Evolutionary conservation across 2,888 invertebrate genomes (phyloP), one percentile per base, ranked within the genome.

Genomic region (Willowsia nigromaculata): DNA sequence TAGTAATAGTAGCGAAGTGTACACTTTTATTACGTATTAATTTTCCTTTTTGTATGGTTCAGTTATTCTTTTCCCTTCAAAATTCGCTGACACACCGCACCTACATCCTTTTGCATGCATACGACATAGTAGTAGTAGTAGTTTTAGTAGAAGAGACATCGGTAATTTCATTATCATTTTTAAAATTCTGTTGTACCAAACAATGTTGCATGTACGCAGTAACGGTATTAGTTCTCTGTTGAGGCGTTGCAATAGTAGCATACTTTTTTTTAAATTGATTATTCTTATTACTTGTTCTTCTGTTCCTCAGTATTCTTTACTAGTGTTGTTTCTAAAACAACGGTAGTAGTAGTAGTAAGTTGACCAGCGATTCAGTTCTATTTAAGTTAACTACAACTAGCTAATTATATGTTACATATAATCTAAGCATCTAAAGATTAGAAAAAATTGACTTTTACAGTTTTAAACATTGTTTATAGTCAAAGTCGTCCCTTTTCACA

Each of bases 371-470:
- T 76, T 76, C 76, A 76, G 76, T 76, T 76, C 76, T 76, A 47
- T 47, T 76, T 47, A 76, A 76, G 30, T 76, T 68, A 76, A 47
- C 76, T 76, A 50, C 47, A 37, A 13, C 68, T 68, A 68, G 5
- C 18, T 68, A 40, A 30, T 15, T 30, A 47, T 1, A 4, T 71
- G 5, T 65, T 33, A 59, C 6, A 30, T 65, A 65, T 22, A 62
- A 62, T 27, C 76, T 76, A 50, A n/a, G 50, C 50, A 47, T 76
- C 30, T 76, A 76, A 2, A 76, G 76, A 80, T 80, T 80, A 80
- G 53, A 80, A 56, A 80, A 80, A 80, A 80, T 80, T 80, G 80
- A 80, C 80, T 80, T 80, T 78, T 37, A 76, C 40, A 76, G 50
- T 76, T 76, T 2, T n/a, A 76, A 68, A 27, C 76, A 76, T n/a